Evolutionary conservation across 2,797 vertebrate genomes (phyloP), one percentile per base, ranked within the genome.

Genomic region (Botia almorhae): DNA sequence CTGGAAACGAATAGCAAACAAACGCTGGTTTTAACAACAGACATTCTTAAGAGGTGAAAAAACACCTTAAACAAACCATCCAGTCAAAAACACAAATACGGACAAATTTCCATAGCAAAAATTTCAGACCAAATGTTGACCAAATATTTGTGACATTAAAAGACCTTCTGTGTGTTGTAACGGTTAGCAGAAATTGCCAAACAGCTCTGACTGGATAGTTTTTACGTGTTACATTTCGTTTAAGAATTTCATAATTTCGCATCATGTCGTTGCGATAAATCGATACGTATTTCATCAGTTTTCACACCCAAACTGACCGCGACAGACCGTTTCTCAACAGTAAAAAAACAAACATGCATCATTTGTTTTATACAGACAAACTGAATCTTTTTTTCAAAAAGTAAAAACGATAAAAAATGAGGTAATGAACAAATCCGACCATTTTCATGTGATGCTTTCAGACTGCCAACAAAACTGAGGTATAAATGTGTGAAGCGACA

Each of bases 391-490:
- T 67, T 0, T 5, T 33, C 7, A 21, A 63, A 61, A 63, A 33
- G 63, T 64, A 51, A 75, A 75, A 48, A 64, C 10, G 23, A 19
- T 75, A 14, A 36, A 51, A 36, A 51, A 51, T 83, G 69, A 85
- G 51, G 60, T 85, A 75, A 74, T 74, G 77, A 78, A 39, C 55
- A 81, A 67, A 82, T 55, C 83, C 56, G 74, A 48, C 83, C 4
- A 82, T 78, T 29, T 43, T 26, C 3, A 26, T 19, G 26, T 36
- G 65, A 74, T 29, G 77, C 56, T 68, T 81, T 81, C 46, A 64
- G 8, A 21, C 16, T 39, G 56, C 50, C 14, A 46, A 71, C 12
- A 50, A 70, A 48, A 76, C 51, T 89, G 90, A 92, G 91, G 92
- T 92, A 91, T 85, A 80, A 43, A 43, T 43, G 39, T 43, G 39